Base-by-base conservation (phyloP, 2,797 vertebrate species). In the Neosalanx taihuensis region DNA sequence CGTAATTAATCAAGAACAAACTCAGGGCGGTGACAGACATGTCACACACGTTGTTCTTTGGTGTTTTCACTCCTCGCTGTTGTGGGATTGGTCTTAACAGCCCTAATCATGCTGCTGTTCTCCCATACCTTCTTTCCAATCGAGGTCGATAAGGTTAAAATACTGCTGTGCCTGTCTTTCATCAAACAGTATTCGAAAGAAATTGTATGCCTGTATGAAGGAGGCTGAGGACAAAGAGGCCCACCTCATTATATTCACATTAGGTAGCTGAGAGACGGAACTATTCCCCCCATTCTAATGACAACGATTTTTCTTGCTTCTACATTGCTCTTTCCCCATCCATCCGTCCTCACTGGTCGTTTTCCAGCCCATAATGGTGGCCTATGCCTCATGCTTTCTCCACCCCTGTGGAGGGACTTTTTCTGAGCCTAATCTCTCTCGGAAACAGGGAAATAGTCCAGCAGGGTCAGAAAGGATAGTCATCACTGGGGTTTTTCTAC, bases 241-340 rank as follows among this genome's bases (percentile, higher is more conserved):
- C 64, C 0, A 57, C 62, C 74, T 86, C 76, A 56, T 84, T 81
- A 80, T 84, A 83, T 77, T 79, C 76, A 73, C 80, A 31, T 83
- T 82, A 79, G 76, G 77, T 63, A 33, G 70, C 37, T 53, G 61
- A n/a, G 66, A 76, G 72, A 73, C 66, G 23, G 59, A 57, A 69
- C 73, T 75, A 51, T 83, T 65, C 81, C 23, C 23, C 69, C 37
- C 29, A 0, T 68, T 49, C 46, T 74, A 72, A 78, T 78, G 70
- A 71, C 70, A 76, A 49, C 18, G 5, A 64, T 71, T 60, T 79
- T 66, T 23, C 73, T 65, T 66, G 10, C 30, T 72, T 46, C 67
- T 51, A 71, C 51, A 72, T 73, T 75, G 2, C 68, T 57, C 60
- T 66, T 41, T 62, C 70, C 4, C 71, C 69, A 37, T 37, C 31